Evolutionary conservation across 2,888 invertebrate genomes (phyloP).

Genomic region (Polyommatus icarus): DNA sequence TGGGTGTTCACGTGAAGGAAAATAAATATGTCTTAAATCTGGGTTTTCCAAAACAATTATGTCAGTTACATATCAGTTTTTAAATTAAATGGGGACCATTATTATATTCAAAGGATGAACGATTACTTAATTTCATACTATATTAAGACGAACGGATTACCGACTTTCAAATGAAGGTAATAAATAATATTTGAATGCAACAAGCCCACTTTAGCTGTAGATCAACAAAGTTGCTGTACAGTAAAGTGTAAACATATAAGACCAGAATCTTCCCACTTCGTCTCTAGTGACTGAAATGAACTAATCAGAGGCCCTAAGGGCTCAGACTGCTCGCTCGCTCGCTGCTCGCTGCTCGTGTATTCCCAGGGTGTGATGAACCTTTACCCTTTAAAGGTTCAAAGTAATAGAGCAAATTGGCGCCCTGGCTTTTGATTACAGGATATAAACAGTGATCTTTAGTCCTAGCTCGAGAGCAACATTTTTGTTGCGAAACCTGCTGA

Average conservation of each 20-base stretch:
- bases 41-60: neutral
- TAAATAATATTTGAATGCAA: too few relatives aligned
- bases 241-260: too few relatives aligned
- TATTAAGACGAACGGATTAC: too few relatives aligned
- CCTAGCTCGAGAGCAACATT: neutral
- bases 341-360: neutral
- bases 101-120: too few relatives aligned
- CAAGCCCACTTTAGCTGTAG: neutral
- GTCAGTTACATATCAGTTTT: too few relatives aligned
- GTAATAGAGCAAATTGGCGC: neutral
- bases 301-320: neutral
- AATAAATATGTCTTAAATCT: neutral
- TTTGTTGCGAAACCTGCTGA: neutral
- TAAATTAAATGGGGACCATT: too few relatives aligned
- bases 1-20: neutral
- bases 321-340: neutral
- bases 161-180: too few relatives aligned
- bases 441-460: conserved; percentile 1
- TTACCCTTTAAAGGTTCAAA: conserved; percentile 22
- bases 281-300: neutral
- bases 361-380: conserved; percentile 9
- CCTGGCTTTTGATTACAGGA: conserved; percentile 12
- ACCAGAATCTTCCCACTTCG: neutral
- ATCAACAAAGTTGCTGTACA: neutral
- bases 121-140: too few relatives aligned